Evolutionary conservation across 2,113 vertebrate species (phyloP), one percentile per base, ranked within the genome.

Genomic region (Cairina moschata): DNA sequence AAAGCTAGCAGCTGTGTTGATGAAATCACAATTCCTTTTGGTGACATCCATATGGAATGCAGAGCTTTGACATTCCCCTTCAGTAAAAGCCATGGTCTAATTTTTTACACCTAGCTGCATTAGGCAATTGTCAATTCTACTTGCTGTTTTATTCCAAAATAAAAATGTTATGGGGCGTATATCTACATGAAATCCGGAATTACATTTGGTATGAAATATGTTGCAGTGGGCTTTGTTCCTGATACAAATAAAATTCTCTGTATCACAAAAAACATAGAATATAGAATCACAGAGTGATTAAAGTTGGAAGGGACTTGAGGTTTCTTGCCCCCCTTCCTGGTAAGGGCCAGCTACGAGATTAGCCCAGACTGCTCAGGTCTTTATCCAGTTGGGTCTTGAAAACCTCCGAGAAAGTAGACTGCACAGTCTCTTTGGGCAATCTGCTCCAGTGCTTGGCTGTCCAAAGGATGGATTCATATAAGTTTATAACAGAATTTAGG

Each of bases 51-150:
- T 91, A 96, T 91, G 96, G 96, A 54, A 55, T 18, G 38, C 29
- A 36, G 94, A 95, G 90, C 90, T 89, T 95, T 96, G 86, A 91
- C 88, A 94, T 84, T 82, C 76, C 71, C 62, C 77, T 95, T 95
- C 80, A 69, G 69, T 79, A 60, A 95, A 93, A 86, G 60, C 66
- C 93, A 25, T n/a, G 32, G 48, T 58, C 65, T 92, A 58, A 60
- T 85, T 80, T 71, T 60, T 68, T 66, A 56, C 32, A 12, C 80
- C 48, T 74, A 73, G 28, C 5, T 28, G 40, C 54, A 76, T 62
- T 21, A 91, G 88, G 21, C 52, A 82, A 68, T 71, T 90, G 75
- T 79, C 88, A 97, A 50, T 75, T 80, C 4, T 42, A 82, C 44
- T 91, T 88, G 62, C 75, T 88, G 73, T 25, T 83, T 82, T 76